Evolutionary conservation across 2,888 invertebrate species (phyloP).

Genomic region (Dorcus hopei): DNA sequence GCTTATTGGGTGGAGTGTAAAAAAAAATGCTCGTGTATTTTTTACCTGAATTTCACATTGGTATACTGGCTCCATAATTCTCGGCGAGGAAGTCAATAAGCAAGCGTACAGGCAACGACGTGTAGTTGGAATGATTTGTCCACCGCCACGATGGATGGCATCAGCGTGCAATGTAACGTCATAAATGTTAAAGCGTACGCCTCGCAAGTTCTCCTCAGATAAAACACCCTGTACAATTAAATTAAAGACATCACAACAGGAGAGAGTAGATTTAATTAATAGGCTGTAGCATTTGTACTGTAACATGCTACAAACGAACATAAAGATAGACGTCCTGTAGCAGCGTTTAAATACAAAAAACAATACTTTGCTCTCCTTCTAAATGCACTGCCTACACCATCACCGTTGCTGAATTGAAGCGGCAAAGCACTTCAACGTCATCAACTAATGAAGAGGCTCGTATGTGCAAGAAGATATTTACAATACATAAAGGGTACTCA

Average conservation of each 20-base stretch:
- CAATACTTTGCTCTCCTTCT: constrained; percentile 59
- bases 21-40: not conserved
- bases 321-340: constrained; percentile 78
- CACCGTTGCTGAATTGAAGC: constrained; percentile 21
- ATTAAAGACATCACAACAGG: not conserved
- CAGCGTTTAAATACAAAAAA: constrained; percentile 58
- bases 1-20: constrained; percentile 41
- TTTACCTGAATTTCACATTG: constrained; percentile 94
- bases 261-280: not conserved
- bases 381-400: constrained; percentile 62
- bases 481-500: constrained; percentile 31
- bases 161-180: constrained; percentile 99
- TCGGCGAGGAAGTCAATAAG: constrained; percentile 87
- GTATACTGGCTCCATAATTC: constrained; percentile 99
- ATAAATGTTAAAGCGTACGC: constrained; percentile 93
- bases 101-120: constrained; percentile 97
- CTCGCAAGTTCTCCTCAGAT: constrained; percentile 96
- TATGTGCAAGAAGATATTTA: not conserved
- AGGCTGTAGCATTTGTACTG: constrained; percentile 52
- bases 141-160: constrained; percentile 99
- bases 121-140: constrained; percentile 99
- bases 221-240: constrained; percentile 73
- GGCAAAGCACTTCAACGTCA: not conserved
- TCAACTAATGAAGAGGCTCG: not conserved
- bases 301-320: constrained; percentile 68